These are phyloP conservation scores for Argynnis bischoffii DNA, from an alignment of 2,888 invertebrate genomes.

Conservation along the genomic window DNA sequence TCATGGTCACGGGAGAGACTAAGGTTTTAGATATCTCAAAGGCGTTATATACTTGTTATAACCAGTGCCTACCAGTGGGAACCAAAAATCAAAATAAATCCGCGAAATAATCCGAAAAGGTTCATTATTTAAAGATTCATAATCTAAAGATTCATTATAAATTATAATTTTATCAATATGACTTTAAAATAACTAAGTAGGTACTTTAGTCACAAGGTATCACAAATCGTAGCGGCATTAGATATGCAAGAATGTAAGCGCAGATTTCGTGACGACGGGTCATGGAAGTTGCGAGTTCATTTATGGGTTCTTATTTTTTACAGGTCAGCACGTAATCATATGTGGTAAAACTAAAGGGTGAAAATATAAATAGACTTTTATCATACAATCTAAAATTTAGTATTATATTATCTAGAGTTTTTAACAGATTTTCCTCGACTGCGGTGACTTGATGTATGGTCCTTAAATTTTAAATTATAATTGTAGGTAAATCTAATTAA, in stretches of 20 bases:
- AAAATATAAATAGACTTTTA: neutral
- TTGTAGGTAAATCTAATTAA: neutral
- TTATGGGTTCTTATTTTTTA: conserved; percentile 61
- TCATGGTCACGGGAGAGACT: too few species aligned
- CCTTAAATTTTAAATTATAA: too few species aligned
- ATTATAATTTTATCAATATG: conserved; percentile 3
- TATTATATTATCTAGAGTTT: neutral
- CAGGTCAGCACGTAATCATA: conserved; percentile 53
- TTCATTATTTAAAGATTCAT: too few species aligned
- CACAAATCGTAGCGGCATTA: conserved; percentile 70
- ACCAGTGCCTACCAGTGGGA: too few species aligned
- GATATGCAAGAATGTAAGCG: conserved; percentile 76
- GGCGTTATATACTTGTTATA: too few species aligned
- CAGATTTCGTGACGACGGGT: conserved; percentile 74
- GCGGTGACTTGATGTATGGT: too few species aligned
- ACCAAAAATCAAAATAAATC: too few species aligned
- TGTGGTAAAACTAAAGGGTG: neutral
- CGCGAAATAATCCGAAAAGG: too few species aligned
- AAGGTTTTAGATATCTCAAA: too few species aligned
- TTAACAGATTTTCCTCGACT: neutral
- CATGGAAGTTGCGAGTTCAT: conserved; percentile 65
- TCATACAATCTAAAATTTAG: neutral
- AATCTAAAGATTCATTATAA: too few species aligned
- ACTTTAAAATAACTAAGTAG: conserved; percentile 38
- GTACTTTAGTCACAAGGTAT: conserved; percentile 55